Conservation (phyloP, 2,888 invertebrate species). For the Pegoplata infirma region DNA sequence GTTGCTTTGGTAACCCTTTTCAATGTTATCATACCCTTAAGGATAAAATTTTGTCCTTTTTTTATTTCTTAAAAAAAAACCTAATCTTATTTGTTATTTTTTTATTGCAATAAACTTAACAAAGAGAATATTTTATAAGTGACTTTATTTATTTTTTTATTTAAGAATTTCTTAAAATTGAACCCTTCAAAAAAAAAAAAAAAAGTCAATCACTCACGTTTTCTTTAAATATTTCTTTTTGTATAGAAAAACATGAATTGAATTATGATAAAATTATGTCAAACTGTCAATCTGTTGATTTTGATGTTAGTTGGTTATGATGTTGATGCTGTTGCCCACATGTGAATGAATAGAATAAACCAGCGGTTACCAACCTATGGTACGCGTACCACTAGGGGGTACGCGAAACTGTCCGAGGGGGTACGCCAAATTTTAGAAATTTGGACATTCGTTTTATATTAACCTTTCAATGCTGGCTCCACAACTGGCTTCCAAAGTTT, state of each 20-base stretch:
- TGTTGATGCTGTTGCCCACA: constrained; percentile 9
- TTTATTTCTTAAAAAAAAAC: neutral
- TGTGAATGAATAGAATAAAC: neutral
- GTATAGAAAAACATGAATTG: constrained; percentile 68
- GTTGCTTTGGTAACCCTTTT: constrained; percentile 25
- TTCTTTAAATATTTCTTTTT: constrained; percentile 20
- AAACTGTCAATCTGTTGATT: constrained; percentile 72
- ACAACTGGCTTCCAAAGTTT: too few species aligned
- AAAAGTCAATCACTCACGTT: constrained; percentile 23
- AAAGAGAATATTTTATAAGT: constrained; percentile 74
- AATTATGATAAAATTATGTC: constrained; percentile 77
- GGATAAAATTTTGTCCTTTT: constrained; percentile 14
- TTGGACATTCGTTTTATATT: too few species aligned
- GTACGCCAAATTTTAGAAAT: too few species aligned
- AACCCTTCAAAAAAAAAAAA: neutral
- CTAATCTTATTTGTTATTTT: constrained; percentile 49
- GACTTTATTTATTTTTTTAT: too few species aligned
- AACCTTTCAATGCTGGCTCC: too few species aligned
- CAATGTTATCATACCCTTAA: constrained; percentile 2
- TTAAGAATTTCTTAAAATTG: constrained; percentile 19
- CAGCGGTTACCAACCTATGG: too few species aligned
- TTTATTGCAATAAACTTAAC: constrained; percentile 40
- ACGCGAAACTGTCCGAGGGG: too few species aligned
- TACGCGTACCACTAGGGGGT: too few species aligned
- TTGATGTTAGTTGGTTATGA: neutral